These are phyloP conservation scores for Enteromius anoplus DNA, from an alignment of 2,797 vertebrate genomes.

Conservation along the genomic window DNA sequence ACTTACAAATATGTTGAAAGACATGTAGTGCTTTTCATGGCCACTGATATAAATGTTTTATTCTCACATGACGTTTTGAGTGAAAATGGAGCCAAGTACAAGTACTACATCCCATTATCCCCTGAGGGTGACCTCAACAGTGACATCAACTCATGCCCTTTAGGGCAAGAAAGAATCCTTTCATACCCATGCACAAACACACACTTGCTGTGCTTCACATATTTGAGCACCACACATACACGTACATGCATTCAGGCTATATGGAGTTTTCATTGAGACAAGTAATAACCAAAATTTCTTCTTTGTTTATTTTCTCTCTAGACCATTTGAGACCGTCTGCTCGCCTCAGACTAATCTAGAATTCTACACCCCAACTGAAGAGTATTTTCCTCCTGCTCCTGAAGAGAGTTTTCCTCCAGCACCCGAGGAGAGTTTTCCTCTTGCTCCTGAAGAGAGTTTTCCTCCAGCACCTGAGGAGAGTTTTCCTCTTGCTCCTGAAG, in stretches of 20 bases:
- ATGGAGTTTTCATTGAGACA: slow-evolving; percentile 36
- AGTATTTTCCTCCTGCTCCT: slow-evolving; percentile 3
- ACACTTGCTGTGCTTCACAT: slow-evolving; percentile 27
- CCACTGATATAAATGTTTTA: slow-evolving; percentile 42
- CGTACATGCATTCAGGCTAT: slow-evolving; percentile 53
- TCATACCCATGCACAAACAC: slow-evolving; percentile 60
- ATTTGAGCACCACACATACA: background rate
- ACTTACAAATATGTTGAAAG: background rate
- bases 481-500: background rate
- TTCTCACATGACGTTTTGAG: slow-evolving; percentile 67
- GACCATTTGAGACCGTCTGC: slow-evolving; percentile 73
- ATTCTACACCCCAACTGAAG: slow-evolving; percentile 70
- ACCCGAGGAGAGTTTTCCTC: background rate
- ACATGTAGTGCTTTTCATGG: background rate
- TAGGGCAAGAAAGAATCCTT: slow-evolving; percentile 75
- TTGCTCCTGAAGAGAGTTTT: slow-evolving; percentile 59
- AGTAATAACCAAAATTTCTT: slow-evolving; percentile 27
- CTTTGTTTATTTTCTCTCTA: slow-evolving; percentile 61
- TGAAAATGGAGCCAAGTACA: slow-evolving; percentile 60
- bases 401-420: background rate
- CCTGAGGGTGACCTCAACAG: slow-evolving; percentile 79
- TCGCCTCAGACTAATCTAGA: slow-evolving; percentile 71
- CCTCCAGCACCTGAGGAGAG: slow-evolving; percentile 53
- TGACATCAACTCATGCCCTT: slow-evolving; percentile 76
- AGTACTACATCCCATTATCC: slow-evolving; percentile 74